Evolutionary conservation across 2,113 vertebrate species (phyloP).

Genomic region (Gobiocypris rarus): DNA sequence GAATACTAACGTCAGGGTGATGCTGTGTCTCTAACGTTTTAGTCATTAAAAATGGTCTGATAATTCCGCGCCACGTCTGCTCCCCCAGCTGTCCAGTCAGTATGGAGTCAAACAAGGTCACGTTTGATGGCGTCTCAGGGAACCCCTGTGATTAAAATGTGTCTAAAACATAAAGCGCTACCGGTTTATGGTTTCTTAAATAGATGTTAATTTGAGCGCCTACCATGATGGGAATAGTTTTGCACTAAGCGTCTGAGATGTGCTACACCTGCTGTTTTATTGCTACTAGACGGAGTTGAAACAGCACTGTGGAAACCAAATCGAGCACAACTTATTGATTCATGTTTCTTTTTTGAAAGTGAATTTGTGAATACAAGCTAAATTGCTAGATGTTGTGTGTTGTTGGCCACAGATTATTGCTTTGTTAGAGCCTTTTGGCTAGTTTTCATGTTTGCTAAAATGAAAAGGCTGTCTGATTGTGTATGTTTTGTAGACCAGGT

Average conservation of each 20-base stretch:
- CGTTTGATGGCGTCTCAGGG: slow-evolving; percentile 34
- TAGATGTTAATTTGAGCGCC: slow-evolving; percentile 29
- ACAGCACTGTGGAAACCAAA: slow-evolving; percentile 3
- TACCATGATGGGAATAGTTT: slow-evolving; percentile 31
- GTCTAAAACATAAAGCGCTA: slow-evolving; percentile 34
- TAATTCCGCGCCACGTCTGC: slow-evolving; percentile 30
- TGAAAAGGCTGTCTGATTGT: neutral
- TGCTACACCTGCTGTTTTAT: slow-evolving; percentile 34
- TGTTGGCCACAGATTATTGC: neutral
- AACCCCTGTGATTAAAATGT: slow-evolving; percentile 54
- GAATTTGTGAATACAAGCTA: neutral
- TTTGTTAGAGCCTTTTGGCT: neutral
- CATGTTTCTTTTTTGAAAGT: slow-evolving; percentile 10
- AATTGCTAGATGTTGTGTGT: neutral
- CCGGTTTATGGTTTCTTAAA: slow-evolving; percentile 36
- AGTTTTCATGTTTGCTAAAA: neutral
- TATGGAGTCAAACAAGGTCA: slow-evolving; percentile 54
- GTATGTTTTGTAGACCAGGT: neutral
- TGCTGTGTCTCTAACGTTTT: slow-evolving; percentile 12
- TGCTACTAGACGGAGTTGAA: slow-evolving; percentile 16
- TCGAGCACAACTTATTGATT: neutral
- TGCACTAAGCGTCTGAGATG: neutral
- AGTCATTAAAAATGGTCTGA: slow-evolving; percentile 37
- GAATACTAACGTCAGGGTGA: neutral
- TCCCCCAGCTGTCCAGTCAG: slow-evolving; percentile 36